Percentiles rank a stretch among this genome's conserved stretches.
These are phyloP conservation scores for Oscheius onirici DNA, from an alignment of 2,888 invertebrate genomes.

Conservation along the genomic window DNA sequence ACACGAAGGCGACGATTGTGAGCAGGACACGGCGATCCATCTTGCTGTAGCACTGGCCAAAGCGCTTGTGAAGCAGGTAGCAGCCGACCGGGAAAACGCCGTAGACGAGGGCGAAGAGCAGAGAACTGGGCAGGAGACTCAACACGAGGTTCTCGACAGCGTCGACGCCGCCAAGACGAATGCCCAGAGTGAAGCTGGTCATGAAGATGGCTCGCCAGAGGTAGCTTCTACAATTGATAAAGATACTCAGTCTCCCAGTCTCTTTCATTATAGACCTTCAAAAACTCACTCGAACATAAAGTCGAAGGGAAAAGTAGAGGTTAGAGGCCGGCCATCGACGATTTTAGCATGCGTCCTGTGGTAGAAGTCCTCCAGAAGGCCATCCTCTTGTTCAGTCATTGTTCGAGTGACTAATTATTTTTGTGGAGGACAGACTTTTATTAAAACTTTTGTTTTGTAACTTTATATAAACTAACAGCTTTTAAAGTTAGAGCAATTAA, in stretches of 20 bases:
- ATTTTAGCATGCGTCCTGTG: conserved; percentile 1
- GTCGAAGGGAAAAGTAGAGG: conserved; percentile 3
- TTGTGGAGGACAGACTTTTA: too few relatives aligned
- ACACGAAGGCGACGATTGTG: conserved; percentile 1
- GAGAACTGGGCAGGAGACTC: background rate
- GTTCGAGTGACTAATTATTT: too few relatives aligned
- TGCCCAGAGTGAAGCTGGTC: conserved; percentile 19
- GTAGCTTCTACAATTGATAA: conserved; percentile 11
- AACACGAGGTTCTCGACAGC: background rate
- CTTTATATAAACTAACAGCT: too few relatives aligned
- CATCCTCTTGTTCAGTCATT: too few relatives aligned
- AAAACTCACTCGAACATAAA: conserved; percentile 14
- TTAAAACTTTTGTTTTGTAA: too few relatives aligned
- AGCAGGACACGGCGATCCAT: conserved; percentile 18
- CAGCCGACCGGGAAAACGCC: background rate
- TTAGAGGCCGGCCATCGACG: conserved; percentile 2
- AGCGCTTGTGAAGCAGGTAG: background rate
- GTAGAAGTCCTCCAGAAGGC: too few relatives aligned
- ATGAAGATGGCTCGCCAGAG: conserved; percentile 27
- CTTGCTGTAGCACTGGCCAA: background rate
- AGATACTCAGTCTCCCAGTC: background rate
- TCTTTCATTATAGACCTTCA: background rate
- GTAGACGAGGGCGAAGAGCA: conserved; percentile 14
- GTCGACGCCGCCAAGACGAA: conserved; percentile 24
- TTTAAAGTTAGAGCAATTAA: too few relatives aligned